These are phyloP conservation scores for Ciconia boyciana DNA, from an alignment of 2,113 vertebrate genomes.

Conservation along the genomic window DNA sequence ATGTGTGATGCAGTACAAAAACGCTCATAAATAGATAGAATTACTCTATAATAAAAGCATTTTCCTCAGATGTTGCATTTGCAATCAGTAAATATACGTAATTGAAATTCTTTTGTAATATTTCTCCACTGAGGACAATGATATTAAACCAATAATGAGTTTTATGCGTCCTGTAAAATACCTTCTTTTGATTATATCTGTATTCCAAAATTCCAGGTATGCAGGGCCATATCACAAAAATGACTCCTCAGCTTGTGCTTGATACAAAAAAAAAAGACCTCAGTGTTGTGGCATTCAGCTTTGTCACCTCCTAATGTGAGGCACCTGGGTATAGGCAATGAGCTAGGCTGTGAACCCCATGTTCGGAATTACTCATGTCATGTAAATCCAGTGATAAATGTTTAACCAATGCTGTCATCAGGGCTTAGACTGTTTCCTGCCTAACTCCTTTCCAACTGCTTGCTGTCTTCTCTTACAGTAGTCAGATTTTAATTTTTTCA, in stretches of 20 bases:
- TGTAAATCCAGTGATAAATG: not conserved
- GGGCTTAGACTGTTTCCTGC: not conserved
- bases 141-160: not conserved
- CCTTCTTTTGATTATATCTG: not conserved
- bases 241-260: not conserved
- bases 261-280: not conserved
- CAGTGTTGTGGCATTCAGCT: not conserved
- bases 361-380: not conserved
- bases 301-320: not conserved
- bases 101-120: not conserved
- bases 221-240: not conserved
- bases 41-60: not conserved
- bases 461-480: not conserved
- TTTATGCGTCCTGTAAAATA: not conserved
- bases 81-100: not conserved
- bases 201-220: not conserved
- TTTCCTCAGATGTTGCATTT: not conserved
- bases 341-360: not conserved
- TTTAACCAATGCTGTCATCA: not conserved
- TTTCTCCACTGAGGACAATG: not conserved
- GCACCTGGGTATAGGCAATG: fast-evolving
- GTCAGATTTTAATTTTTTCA: not conserved
- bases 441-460: not conserved
- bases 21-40: not conserved
- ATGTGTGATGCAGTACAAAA: not conserved